phyloP scores from a whole-genome alignment of 2,888 invertebrate species.

The Asteroscopus sphinx region DNA sequence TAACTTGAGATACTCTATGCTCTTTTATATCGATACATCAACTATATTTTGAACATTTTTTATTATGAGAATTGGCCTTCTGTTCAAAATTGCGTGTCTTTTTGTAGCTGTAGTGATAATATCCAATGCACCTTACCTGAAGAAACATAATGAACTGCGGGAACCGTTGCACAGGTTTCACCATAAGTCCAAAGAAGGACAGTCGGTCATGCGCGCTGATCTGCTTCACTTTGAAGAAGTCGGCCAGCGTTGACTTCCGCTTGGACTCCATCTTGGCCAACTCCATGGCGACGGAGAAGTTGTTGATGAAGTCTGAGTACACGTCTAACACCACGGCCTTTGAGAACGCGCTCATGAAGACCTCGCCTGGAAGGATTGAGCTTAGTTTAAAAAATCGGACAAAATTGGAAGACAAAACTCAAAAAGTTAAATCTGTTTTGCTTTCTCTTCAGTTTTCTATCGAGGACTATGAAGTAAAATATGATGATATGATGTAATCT shows the following conservation, averaged over 20 bases:
- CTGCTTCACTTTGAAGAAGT: constrained; percentile 98
- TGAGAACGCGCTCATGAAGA: constrained; percentile 97
- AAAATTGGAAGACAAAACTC: neutral
- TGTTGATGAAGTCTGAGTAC: constrained; percentile 98
- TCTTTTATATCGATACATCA: too few species aligned
- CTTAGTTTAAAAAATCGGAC: neutral
- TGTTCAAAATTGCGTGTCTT: too few species aligned
- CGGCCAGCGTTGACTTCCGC: constrained; percentile 96
- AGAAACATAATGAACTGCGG: constrained; percentile 98
- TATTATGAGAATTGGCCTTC: too few species aligned
- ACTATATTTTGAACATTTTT: too few species aligned
- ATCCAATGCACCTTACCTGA: constrained; percentile 91
- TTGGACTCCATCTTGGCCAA: constrained; percentile 98
- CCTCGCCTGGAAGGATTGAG: constrained; percentile 91
- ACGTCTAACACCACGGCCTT: constrained; percentile 98
- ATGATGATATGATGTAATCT: too few species aligned
- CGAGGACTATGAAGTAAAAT: too few species aligned
- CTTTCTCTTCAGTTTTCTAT: neutral
- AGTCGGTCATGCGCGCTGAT: constrained; percentile 97
- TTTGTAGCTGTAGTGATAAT: too few species aligned
- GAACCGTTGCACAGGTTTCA: constrained; percentile 98
- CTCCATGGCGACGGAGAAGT: constrained; percentile 98
- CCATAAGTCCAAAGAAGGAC: constrained; percentile 98
- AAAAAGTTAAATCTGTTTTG: neutral
- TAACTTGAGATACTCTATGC: too few species aligned